Evolutionary conservation across 1,140 invertebrate species (phyloP), one percentile per base, ranked within the genome.

Genomic region (Ptiloglossa arizonensis): DNA sequence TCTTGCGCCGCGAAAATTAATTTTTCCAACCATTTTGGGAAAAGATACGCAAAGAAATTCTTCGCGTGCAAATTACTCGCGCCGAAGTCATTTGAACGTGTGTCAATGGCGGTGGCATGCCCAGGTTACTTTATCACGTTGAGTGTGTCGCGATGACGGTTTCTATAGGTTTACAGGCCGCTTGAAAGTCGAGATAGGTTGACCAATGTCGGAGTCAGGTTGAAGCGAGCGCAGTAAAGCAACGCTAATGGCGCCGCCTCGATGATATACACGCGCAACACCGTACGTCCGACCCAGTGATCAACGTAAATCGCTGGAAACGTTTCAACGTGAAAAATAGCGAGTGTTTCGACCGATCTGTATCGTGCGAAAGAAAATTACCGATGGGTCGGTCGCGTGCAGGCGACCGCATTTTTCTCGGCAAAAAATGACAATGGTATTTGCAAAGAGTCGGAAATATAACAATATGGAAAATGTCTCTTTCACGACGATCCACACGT

Each of bases 241-340:
- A 35, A 32, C n/a, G 50, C 35, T 79, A 73, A 73, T 73, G 35
- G 15, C 15, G n/a, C 0, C 19, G 13, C 8, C 35, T 11, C 29
- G n/a, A 52, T 48, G 46, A 68, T 62, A 35, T 48, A 46, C 76
- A 56, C 22, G 59, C 46, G 29, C 11, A 9, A 29, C 68, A n/a
- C 17, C 41, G 29, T 59, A 57, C 29, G 11, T 15, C 2, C 9
- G 44, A 5, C 29, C 0, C 22, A 17, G 6, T 60, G 57, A 72
- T 72, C 57, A 52, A 29, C 50, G 62, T 81, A 81, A 81, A 82
- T 81, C 64, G 56, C 60, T 6, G 38, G 27, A 22, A 70, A 81
- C 63, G 38, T 19, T 27, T 27, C 48, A 56, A 1, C 50, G 59
- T 67, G 46, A 82, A 82, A 81, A 82, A 70, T 77, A 54, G 52